Evolutionary conservation across 1,140 invertebrate species (phyloP).

Genomic region (Cataglyphis hispanica): DNA sequence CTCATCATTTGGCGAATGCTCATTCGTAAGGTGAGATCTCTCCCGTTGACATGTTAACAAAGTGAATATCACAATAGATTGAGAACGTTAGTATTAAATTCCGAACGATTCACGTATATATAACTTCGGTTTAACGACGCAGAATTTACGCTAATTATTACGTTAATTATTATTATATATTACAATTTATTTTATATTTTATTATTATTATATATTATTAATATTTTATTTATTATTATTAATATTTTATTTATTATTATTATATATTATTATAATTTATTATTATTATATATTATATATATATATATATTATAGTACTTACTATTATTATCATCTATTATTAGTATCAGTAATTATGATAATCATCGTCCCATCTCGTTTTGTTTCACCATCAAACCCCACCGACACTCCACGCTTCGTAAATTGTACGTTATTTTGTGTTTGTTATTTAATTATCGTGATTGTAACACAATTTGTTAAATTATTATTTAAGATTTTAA

Average conservation of each 20-base stretch:
- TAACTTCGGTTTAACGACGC: slow-evolving; percentile 33
- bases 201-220: no score
- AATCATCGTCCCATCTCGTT: slow-evolving; percentile 49
- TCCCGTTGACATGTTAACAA: not conserved
- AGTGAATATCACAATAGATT: slow-evolving; percentile 1
- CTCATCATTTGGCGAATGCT: slow-evolving; percentile 2
- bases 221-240: no score
- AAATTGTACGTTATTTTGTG: slow-evolving; percentile 70
- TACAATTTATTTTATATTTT: no score
- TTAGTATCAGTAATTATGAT: slow-evolving; percentile 59
- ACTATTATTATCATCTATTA: slow-evolving; percentile 62
- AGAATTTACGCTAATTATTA: slow-evolving; percentile 17
- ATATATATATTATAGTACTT: slow-evolving; percentile 64
- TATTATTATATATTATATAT: no score
- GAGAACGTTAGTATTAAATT: slow-evolving; percentile 20
- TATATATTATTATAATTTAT: slow-evolving; percentile 60
- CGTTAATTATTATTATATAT: no score
- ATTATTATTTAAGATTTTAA: slow-evolving; percentile 83
- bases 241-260: no score
- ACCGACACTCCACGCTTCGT: slow-evolving; percentile 18
- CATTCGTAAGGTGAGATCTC: slow-evolving; percentile 45
- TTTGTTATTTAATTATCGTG: slow-evolving; percentile 82
- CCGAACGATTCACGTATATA: not conserved
- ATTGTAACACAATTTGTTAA: slow-evolving; percentile 80
- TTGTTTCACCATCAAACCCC: slow-evolving; percentile 37